These are phyloP conservation scores for Danaus chrysippus DNA, from an alignment of 2,888 invertebrate genomes.

Conservation along the genomic window DNA sequence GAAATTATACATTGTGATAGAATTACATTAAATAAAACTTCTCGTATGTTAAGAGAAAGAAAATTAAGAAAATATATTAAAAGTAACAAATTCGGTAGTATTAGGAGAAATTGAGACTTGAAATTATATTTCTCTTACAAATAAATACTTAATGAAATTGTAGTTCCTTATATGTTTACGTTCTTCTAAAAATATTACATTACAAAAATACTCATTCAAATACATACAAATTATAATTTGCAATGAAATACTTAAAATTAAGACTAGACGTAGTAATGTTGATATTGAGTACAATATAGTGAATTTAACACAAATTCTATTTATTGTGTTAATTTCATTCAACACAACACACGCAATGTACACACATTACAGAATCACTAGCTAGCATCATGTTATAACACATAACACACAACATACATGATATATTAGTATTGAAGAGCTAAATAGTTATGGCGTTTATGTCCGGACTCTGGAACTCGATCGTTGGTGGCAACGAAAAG, in stretches of 20 bases:
- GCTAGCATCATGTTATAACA: slow-evolving; percentile 24
- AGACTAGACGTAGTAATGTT: not conserved
- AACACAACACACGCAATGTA: not conserved
- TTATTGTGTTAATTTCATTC: not conserved
- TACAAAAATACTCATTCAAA: too few species aligned
- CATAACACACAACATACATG: slow-evolving; percentile 38
- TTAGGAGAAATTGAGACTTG: too few species aligned
- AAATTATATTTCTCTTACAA: too few species aligned
- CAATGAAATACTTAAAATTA: not conserved
- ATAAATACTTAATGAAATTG: too few species aligned
- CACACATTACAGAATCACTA: slow-evolving; percentile 6
- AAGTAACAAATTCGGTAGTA: too few species aligned
- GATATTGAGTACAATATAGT: not conserved
- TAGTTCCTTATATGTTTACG: too few species aligned
- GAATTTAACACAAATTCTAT: not conserved
- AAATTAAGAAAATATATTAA: too few species aligned
- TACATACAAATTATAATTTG: not conserved
- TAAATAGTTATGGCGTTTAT: slow-evolving; percentile 68
- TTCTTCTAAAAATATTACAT: too few species aligned
- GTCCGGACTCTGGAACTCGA: slow-evolving; percentile 70
- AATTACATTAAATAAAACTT: too few species aligned
- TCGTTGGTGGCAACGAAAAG: slow-evolving; percentile 67
- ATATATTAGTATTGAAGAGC: slow-evolving; percentile 38
- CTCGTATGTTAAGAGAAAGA: too few species aligned
- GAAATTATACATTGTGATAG: slow-evolving; percentile 1